Percentiles rank a stretch among this genome's conserved stretches.
Evolutionary conservation across 2,888 invertebrate genomes (phyloP).

Genomic region (Dasysyrphus albostriatus): DNA sequence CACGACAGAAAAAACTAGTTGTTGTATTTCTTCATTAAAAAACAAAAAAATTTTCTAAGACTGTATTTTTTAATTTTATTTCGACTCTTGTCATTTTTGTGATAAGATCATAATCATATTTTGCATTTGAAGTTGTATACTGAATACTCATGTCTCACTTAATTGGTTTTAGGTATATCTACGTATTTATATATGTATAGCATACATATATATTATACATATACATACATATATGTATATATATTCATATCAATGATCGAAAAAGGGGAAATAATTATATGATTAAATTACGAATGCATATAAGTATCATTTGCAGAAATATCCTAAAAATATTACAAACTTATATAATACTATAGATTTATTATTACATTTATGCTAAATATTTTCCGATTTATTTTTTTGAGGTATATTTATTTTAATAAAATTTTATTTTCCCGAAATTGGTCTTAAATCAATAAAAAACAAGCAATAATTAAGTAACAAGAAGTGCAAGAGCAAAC

Average conservation of each 20-base stretch:
- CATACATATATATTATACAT: not conserved
- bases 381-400: constrained; percentile 48
- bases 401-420: constrained; percentile 64
- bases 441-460: constrained; percentile 61
- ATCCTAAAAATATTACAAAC: constrained; percentile 73
- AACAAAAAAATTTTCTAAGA: not conserved
- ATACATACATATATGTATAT: not conserved
- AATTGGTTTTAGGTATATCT: constrained; percentile 59
- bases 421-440: constrained; percentile 53
- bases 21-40: not conserved
- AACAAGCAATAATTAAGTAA: constrained; percentile 57
- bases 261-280: constrained; percentile 67
- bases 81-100: constrained; percentile 47
- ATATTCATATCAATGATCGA: constrained; percentile 60
- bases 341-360: constrained; percentile 71
- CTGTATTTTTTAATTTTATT: constrained; percentile 21
- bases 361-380: constrained; percentile 58
- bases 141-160: constrained; percentile 69
- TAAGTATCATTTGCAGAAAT: constrained; percentile 69
- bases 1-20: too few species aligned
- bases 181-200: constrained; percentile 24
- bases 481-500: constrained; percentile 34
- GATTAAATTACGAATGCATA: constrained; percentile 72
- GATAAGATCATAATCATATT: constrained; percentile 57
- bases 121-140: constrained; percentile 64